These are phyloP conservation scores for Chymomyza amoena DNA, from an alignment of 2,888 invertebrate species.

Conservation along the genomic window DNA sequence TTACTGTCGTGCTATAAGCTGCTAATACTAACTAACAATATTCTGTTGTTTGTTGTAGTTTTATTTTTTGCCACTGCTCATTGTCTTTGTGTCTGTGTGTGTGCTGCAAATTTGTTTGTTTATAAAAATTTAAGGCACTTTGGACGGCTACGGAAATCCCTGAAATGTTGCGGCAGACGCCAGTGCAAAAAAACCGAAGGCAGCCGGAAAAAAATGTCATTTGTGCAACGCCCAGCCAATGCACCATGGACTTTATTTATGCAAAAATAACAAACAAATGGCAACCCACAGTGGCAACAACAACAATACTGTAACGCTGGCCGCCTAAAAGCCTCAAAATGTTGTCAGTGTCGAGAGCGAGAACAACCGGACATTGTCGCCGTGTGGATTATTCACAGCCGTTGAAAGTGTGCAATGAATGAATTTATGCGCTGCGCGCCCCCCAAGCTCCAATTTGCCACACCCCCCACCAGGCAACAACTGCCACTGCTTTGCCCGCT, in stretches of 20 bases:
- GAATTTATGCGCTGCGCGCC: slow-evolving; percentile 55
- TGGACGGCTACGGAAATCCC: slow-evolving; percentile 36
- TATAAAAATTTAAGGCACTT: slow-evolving; percentile 74
- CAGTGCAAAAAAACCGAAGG: slow-evolving; percentile 12
- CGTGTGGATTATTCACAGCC: slow-evolving; percentile 73
- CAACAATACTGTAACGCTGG: slow-evolving; percentile 15
- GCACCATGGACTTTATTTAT: slow-evolving; percentile 57
- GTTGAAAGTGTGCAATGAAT: slow-evolving; percentile 72
- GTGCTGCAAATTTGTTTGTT: slow-evolving; percentile 66
- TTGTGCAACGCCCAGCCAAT: slow-evolving; percentile 38
- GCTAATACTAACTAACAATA: slow-evolving; percentile 30
- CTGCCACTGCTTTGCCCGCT: slow-evolving; percentile 27
- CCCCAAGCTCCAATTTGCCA: background rate
- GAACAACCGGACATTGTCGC: slow-evolving; percentile 60
- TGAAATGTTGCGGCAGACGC: slow-evolving; percentile 38
- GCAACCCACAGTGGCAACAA: slow-evolving; percentile 24
- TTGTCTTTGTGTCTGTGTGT: slow-evolving; percentile 29
- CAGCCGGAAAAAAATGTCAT: slow-evolving; percentile 61
- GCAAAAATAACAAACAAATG: slow-evolving; percentile 71
- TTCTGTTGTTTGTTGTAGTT: slow-evolving; percentile 15
- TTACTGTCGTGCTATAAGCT: background rate
- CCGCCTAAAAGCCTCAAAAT: slow-evolving; percentile 53
- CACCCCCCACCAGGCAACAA: background rate
- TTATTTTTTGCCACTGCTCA: background rate
- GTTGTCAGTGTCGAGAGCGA: slow-evolving; percentile 28